Evolutionary conservation across 2,113 vertebrate species (phyloP), one percentile per base, ranked within the genome.

Genomic region (Lipophrys pholis): DNA sequence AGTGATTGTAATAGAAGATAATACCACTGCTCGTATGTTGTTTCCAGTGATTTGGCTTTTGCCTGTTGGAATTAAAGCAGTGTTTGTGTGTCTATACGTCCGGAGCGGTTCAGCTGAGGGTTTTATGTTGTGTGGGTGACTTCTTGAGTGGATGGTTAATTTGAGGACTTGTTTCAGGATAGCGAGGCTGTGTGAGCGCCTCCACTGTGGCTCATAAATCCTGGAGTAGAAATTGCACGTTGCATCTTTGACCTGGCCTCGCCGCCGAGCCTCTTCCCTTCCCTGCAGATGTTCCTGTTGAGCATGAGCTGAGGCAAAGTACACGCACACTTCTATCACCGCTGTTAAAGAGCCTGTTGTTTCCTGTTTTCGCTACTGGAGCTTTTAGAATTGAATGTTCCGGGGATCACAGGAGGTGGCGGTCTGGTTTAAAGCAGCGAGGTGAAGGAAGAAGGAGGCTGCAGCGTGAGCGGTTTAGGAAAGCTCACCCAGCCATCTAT

Each of bases 381-480:
- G 35, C 41, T 64, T 82, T 66, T 78, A 8, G 2, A 38, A 48
- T 49, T 52, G 7, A 15, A 39, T 45, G 12, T 43, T 69, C 17
- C 15, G 42, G 30, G 61, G 62, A 68, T 76, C 51, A 65, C 73
- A 82, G 58, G 16, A 17, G 46, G 52, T 11, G 40, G 50, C 1
- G 43, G 4, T 41, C 38, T 35, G 39, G 43, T 50, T 66, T 7
- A 53, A 60, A 60, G 59, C 48, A 17, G 11, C 35, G 42, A 35
- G 74, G 62, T 84, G 38, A 68, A 12, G 66, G 43, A 74, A 50
- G 55, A 17, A 49, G 14, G 58, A 6, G 42, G 54, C 60, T 45
- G 52, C 50, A 48, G 72, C 83, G 71, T 82, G 79, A 81, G 54
- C 67, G 68, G 73, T 85, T 84, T 79, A 71, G 74, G 63, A 78